These are phyloP conservation scores for Brachionus calyciflorus DNA, from an alignment of 1,140 invertebrate species.

Conservation along the genomic window DNA sequence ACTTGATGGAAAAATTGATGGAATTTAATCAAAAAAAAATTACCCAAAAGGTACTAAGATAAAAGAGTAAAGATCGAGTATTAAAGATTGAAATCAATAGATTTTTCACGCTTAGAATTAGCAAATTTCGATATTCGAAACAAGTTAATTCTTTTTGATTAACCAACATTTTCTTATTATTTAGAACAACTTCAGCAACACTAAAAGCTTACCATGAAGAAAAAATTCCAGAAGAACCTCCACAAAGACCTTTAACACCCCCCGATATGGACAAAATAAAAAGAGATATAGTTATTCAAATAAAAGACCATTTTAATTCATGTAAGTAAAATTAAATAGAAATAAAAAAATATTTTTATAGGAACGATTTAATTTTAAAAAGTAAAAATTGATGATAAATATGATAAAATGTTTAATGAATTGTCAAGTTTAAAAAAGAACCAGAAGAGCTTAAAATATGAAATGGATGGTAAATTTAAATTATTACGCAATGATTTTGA, in stretches of 20 bases:
- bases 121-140: too few species aligned
- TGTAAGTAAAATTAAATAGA: conserved; percentile 17
- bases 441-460: conserved; percentile 6
- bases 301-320: conserved; percentile 35
- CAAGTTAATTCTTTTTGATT: too few species aligned
- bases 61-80: too few species aligned
- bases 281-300: not conserved
- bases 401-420: conserved; percentile 37
- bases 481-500: conserved; percentile 21
- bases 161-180: too few species aligned
- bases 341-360: too few species aligned
- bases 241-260: not conserved
- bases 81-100: too few species aligned
- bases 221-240: not conserved
- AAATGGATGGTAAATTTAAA: conserved; percentile 40
- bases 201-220: conserved; percentile 16
- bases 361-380: not conserved
- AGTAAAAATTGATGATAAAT: conserved; percentile 39
- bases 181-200: not conserved
- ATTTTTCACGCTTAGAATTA: too few species aligned
- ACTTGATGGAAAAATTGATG: too few species aligned
- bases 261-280: conserved; percentile 25
- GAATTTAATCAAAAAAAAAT: too few species aligned
- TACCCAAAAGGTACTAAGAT: too few species aligned
- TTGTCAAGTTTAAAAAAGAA: conserved; percentile 1